Base-by-base conservation (phyloP, 2,113 vertebrate genomes). In the Henicopernis longicauda region DNA sequence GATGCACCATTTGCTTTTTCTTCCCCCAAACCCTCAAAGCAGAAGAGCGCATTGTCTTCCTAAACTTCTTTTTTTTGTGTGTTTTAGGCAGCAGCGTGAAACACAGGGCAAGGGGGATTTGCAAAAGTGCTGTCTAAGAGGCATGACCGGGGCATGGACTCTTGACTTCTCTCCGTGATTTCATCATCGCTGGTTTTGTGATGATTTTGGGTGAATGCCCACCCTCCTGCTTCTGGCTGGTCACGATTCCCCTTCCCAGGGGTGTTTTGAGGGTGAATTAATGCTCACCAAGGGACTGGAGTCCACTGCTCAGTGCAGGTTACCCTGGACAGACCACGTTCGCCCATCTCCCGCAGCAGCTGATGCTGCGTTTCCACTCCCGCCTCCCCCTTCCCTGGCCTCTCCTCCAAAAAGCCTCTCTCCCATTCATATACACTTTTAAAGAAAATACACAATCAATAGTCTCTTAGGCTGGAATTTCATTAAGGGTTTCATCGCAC, bases 401-500 rank as follows among this genome's bases (percentile, higher is more conserved):
- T 86, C 83, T 90, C 80, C 63, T 82, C 77, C 82, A n/a, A 52
- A 94, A 77, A 93, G 71, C 82, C 52, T 93, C 95, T 95, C 88
- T 88, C 76, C 88, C 96, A 97, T 97, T 96, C 97, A 93, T 93
- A 92, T 31, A 59, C 88, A 40, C 92, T 83, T 94, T 92, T 89
- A 90, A 95, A 96, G 94, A 83, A 94, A 96, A 90, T 36, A 96
- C 88, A 21, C 88, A 92, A 96, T 96, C 96, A 74, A 94, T 97
- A 96, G 82, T 83, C 92, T 97, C 93, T 93, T 22, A 44, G 96
- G 82, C 90, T 95, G 94, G 86, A 85, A 95, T 97, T 97, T 97
- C 92, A 97, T 97, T 97, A 97, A 92, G 72, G 92, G 90, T 96
- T 96, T 97, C 95, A 57, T 36, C 74, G 90, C 86, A 14, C 90